A percentile compares a stretch with the other conserved stretches of the same genome.
These are phyloP conservation scores for Megathymus violae DNA, from an alignment of 1,140 invertebrate genomes.

Conservation along the genomic window DNA sequence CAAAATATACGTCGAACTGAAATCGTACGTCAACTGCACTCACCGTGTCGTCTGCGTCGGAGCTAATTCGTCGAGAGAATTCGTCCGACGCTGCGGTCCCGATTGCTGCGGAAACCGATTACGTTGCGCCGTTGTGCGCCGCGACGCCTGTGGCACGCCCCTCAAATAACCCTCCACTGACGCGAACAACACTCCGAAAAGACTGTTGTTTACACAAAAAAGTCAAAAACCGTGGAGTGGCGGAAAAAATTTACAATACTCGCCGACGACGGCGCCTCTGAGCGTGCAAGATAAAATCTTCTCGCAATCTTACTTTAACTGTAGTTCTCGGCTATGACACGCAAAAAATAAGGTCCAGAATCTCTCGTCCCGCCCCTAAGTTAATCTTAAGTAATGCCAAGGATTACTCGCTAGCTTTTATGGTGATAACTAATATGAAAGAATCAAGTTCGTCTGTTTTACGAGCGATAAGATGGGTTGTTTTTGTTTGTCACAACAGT, in stretches of 20 bases:
- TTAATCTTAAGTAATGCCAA: conserved; percentile 30
- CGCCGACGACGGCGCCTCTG: conserved; percentile 45
- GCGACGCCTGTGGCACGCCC: conserved; percentile 15
- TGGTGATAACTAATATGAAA: conserved; percentile 55
- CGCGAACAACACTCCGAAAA: conserved; percentile 15
- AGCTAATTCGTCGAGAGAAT: conserved; percentile 11
- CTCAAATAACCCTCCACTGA: conserved; percentile 16
- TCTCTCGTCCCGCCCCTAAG: conserved; percentile 9
- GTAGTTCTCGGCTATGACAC: conserved; percentile 22
- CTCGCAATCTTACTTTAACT: conserved; percentile 33
- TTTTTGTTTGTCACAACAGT: conserved; percentile 38
- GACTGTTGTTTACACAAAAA: conserved; percentile 38
- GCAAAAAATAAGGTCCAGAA: conserved; percentile 31
- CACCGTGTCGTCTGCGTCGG: not conserved
- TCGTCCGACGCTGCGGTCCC: not conserved
- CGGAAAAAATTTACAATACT: conserved; percentile 52
- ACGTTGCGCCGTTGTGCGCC: conserved; percentile 9
- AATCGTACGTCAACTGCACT: conserved; percentile 5
- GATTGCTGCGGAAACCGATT: conserved; percentile 19
- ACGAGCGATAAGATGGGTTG: conserved; percentile 40
- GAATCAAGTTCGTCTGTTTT: conserved; percentile 48
- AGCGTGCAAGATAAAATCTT: conserved; percentile 45
- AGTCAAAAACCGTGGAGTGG: conserved; percentile 39
- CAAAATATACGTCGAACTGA: not conserved
- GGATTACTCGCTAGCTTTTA: conserved; percentile 43